phyloP scores from a whole-genome alignment of 1,140 invertebrate genomes.

The Lepidurus apus region DNA sequence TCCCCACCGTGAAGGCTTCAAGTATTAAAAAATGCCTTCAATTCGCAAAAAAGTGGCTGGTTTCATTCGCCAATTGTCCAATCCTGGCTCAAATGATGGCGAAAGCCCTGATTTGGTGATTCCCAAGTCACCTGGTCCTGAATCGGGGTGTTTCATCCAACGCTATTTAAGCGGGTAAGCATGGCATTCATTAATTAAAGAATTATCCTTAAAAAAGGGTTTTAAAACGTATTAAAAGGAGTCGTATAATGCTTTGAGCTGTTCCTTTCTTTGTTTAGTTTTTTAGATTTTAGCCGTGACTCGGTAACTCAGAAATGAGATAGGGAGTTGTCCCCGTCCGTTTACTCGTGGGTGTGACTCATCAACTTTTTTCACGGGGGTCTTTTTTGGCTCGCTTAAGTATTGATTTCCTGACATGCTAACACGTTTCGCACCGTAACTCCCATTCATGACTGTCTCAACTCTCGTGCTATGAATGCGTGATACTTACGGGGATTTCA shows the following conservation, averaged over 20 bases:
- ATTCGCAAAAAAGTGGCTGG: conserved; percentile 65
- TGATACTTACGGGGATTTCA: too few species aligned
- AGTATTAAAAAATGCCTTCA: conserved; percentile 55
- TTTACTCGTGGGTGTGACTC: conserved; percentile 23
- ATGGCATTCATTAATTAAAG: conserved; percentile 26
- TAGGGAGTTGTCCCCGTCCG: conserved; percentile 16
- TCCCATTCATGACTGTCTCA: background rate
- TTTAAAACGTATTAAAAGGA: background rate
- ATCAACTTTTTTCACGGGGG: conserved; percentile 4
- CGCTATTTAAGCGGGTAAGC: conserved; percentile 67
- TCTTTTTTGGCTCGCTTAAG: conserved; percentile 5
- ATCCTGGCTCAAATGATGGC: conserved; percentile 52
- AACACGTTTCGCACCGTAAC: conserved; percentile 1
- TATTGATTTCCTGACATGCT: conserved; percentile 17
- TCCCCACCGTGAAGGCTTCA: too few species aligned
- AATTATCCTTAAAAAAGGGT: background rate
- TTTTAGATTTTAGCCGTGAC: background rate
- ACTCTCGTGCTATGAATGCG: background rate
- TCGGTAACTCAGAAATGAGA: background rate
- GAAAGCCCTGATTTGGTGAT: conserved; percentile 47
- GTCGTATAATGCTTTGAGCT: background rate
- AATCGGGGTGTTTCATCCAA: conserved; percentile 62
- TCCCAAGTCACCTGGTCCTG: conserved; percentile 46
- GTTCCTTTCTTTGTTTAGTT: background rate
- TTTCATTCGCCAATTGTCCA: conserved; percentile 64